Evolutionary conservation across 2,113 vertebrate genomes (phyloP), one percentile per base, ranked within the genome.

Genomic region (Irena cyanogastra): DNA sequence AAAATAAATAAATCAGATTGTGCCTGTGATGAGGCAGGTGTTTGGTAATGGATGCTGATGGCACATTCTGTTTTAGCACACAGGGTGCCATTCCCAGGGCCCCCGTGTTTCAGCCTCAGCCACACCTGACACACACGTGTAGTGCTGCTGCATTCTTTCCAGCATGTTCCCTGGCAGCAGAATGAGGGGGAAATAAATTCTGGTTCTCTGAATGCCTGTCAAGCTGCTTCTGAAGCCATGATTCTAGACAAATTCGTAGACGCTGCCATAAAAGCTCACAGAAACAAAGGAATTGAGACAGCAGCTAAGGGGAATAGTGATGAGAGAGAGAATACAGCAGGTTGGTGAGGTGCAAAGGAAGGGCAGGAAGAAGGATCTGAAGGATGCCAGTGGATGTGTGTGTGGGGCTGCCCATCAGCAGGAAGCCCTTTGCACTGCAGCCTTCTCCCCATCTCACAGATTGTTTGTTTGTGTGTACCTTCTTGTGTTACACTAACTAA

Each of bases 161-260:
- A 82, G 66, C 49, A 24, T 74, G 26, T 93, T 68, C 71, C 71
- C 64, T 91, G 50, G 81, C 93, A 97, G 92, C 88, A 95, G 49
- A 79, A 50, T 21, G 21, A 81, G 57, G 76, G 60, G 72, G 69
- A 94, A 80, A 83, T 93, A 94, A 90, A 96, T 92, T 57, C 66
- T 41, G 33, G 50, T 47, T 81, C 75, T 86, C n/a, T 52, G 54
- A 79, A 87, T 68, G 94, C 68, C 59, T 84, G 83, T 88, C 89
- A 81, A 18, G 59, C 49, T 78, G 64, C 47, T 88, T 78, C 94
- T 97, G 90, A 92, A 80, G 70, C 81, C 87, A 35, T 3, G 54
- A 89, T 81, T 89, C 47, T 37, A 91, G 87, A 87, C 69, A 92
- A 89, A 78, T 64, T 81, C 11, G 4, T 93, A 76, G 85, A 60